Evolutionary conservation across 2,888 invertebrate species (phyloP), one percentile per base, ranked within the genome.

Genomic region (Beris chalybata): DNA sequence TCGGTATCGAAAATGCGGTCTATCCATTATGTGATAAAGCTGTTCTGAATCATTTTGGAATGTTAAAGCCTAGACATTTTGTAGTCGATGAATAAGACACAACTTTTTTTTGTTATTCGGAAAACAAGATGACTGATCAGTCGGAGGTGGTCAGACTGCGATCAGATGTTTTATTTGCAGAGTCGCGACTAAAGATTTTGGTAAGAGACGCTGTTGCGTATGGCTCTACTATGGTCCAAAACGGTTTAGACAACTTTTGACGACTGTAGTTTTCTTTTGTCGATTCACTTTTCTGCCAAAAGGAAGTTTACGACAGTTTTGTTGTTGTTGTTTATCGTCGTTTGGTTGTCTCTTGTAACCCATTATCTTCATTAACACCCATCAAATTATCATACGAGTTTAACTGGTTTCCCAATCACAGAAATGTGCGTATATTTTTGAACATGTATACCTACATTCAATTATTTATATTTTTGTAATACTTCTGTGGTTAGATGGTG

Each of bases 51-150:
- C 57, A 58, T 29, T 29, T 7, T 45, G 57, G 57, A 58, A 61
- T 61, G 61, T 32, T 12, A 29, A 59, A 38, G 29, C 50, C 61
- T 61, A 61, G 61, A 61, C 61, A 61, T 61, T 38, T 50, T 38
- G 61, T 61, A 50, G 61, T 61, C 61, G 38, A 38, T 52, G 38
- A 38, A 5, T 9, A 38, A 38, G 38, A 38, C 38, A 9, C 5
- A 38, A 38, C 38, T 38, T 38, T 38, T 38, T 38, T 38, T 38
- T 38, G 38, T 38, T 38, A 38, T 38, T 38, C 38, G 7, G 38
- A 38, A 38, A 7, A 7, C 38, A 4, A 5, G 38, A 38, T 38
- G 38, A 38, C 38, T 38, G 38, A 38, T 38, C 38, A 4, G 38
- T 22, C 22, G 22, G 22, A 22, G 22, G 22, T 22, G 22, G 22